Conservation (phyloP, 2,797 vertebrate species). For the Crocodylus rhombifer region DNA sequence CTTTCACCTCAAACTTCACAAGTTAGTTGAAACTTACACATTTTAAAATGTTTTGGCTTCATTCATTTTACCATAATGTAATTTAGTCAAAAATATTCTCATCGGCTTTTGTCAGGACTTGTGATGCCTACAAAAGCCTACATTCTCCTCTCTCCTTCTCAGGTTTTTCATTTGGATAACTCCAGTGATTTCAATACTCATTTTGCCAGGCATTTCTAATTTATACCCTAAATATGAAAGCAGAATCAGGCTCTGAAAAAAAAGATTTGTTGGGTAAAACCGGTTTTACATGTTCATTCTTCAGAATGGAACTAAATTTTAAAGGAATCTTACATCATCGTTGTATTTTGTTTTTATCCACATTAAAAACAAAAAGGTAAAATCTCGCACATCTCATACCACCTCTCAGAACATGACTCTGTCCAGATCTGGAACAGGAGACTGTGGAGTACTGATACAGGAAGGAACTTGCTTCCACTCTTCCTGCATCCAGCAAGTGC, state of each 20-base stretch:
- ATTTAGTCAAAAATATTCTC: too few species aligned
- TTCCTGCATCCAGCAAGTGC: not conserved
- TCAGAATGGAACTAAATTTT: not conserved
- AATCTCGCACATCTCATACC: not conserved
- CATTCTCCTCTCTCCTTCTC: not conserved
- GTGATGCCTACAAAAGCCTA: not conserved
- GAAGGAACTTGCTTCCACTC: not conserved
- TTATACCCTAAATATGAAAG: not conserved
- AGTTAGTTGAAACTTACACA: too few species aligned
- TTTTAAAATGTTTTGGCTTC: too few species aligned
- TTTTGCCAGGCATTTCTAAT: not conserved
- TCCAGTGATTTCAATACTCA: not conserved
- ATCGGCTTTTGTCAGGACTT: not conserved
- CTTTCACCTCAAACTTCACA: too few species aligned
- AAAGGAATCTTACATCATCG: not conserved
- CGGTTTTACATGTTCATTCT: not conserved
- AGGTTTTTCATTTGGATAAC: not conserved
- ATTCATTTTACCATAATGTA: too few species aligned
- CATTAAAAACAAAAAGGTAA: not conserved
- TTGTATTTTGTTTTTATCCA: not conserved
- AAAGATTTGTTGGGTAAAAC: not conserved
- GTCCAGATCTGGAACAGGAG: not conserved
- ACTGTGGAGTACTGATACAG: fast-evolving
- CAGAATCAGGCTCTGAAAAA: not conserved
- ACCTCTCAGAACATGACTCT: not conserved